These are phyloP conservation scores for Pseudopipra pipra DNA, from an alignment of 2,113 vertebrate genomes.

Conservation along the genomic window DNA sequence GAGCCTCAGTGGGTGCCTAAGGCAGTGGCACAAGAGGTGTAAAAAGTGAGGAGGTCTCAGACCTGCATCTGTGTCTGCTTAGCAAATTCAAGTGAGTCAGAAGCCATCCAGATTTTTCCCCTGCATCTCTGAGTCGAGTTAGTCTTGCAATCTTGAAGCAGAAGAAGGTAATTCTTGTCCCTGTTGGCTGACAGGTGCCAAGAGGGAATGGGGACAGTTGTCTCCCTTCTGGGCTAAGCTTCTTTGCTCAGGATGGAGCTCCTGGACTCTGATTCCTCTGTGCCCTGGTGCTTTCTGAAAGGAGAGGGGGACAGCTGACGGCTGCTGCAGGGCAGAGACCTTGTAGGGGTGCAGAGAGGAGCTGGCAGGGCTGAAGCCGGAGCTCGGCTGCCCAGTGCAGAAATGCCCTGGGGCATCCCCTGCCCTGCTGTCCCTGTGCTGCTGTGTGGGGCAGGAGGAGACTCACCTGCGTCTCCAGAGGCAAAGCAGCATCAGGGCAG, in stretches of 20 bases:
- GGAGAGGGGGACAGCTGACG: not conserved
- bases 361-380: not conserved
- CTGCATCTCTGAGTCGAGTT: rapidly evolving
- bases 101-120: not conserved
- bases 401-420: not conserved
- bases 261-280: not conserved
- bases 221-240: not conserved
- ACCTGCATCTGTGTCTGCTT: not conserved
- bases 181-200: not conserved
- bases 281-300: conserved; percentile 21
- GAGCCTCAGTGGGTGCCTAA: not conserved
- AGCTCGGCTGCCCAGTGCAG: not conserved
- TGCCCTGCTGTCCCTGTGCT: not conserved
- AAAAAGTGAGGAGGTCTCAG: not conserved
- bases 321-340: not conserved
- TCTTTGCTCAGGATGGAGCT: conserved; percentile 20
- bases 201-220: not conserved
- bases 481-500: not conserved
- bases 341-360: not conserved
- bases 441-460: rapidly evolving
- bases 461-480: conserved; percentile 16
- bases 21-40: not conserved
- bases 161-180: not conserved
- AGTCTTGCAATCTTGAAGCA: not conserved
- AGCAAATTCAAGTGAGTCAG: not conserved